phyloP scores from a whole-genome alignment of 2,797 vertebrate species.

The Chromis chromis region DNA sequence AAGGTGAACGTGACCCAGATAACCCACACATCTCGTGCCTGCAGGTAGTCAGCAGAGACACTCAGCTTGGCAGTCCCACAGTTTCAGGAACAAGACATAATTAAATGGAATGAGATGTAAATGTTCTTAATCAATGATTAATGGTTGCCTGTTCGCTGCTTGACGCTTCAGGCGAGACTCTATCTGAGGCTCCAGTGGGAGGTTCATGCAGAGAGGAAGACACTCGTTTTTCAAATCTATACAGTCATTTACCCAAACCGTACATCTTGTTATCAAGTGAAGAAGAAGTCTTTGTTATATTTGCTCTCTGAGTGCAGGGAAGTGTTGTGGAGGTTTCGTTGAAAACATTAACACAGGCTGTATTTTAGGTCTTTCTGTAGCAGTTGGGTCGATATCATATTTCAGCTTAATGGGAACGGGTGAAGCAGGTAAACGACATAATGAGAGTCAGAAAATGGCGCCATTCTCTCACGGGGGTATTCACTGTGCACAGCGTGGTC shows the following conservation, averaged over 20 bases:
- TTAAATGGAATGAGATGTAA: constrained; percentile 74
- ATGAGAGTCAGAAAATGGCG: constrained; percentile 55
- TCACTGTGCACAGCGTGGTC: constrained; percentile 27
- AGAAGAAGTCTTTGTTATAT: constrained; percentile 13
- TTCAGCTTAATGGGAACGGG: constrained; percentile 32
- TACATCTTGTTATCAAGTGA: constrained; percentile 35
- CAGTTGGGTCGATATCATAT: too few species aligned
- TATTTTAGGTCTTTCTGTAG: not conserved
- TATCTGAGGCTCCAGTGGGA: constrained; percentile 68
- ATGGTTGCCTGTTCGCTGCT: constrained; percentile 63
- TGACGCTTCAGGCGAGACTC: constrained; percentile 59
- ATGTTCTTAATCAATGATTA: constrained; percentile 79
- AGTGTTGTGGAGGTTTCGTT: not conserved
- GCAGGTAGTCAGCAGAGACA: constrained; percentile 41
- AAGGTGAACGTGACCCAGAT: constrained; percentile 54
- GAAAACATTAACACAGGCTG: constrained; percentile 1
- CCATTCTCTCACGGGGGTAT: constrained; percentile 37
- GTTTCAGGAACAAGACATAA: constrained; percentile 70
- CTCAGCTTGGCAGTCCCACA: constrained; percentile 58
- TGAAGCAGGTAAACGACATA: constrained; percentile 56
- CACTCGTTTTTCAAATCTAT: constrained; percentile 49
- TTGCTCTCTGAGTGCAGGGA: constrained; percentile 11
- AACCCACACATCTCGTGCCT: constrained; percentile 39
- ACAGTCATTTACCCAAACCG: constrained; percentile 62
- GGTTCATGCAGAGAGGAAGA: constrained; percentile 63